Percentiles rank a stretch among this genome's conserved stretches.
phyloP scores from a whole-genome alignment of 2,888 invertebrate species.

The Drosophila aldrichi region DNA sequence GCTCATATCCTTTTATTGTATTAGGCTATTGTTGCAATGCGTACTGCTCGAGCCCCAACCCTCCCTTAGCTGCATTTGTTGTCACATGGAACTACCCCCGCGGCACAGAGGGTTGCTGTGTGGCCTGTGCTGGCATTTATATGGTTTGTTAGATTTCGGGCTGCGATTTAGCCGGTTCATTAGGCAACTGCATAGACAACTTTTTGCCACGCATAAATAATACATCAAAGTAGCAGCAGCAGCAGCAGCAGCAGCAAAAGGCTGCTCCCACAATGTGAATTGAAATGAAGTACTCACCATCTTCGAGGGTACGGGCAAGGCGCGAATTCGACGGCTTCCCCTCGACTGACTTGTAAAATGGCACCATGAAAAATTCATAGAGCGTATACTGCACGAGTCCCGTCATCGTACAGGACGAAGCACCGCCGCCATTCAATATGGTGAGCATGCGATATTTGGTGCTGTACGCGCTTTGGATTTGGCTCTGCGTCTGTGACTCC shows the following conservation, averaged over 20 bases:
- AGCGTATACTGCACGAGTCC: constrained; percentile 93
- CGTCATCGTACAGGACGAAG: constrained; percentile 91
- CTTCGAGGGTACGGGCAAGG: constrained; percentile 93
- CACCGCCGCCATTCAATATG: constrained; percentile 91
- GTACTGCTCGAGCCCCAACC: constrained; percentile 20
- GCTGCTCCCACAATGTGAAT: not conserved
- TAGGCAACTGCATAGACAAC: constrained; percentile 54
- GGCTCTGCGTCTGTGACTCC: constrained; percentile 26
- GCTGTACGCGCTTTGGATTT: constrained; percentile 50
- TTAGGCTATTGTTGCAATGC: constrained; percentile 76
- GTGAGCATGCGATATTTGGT: constrained; percentile 90
- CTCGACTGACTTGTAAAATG: constrained; percentile 95
- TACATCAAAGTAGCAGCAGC: constrained; percentile 52
- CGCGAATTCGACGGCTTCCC: constrained; percentile 95
- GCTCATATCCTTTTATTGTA: constrained; percentile 71
- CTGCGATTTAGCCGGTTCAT: constrained; percentile 66
- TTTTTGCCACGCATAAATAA: constrained; percentile 49
- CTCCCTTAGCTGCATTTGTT: constrained; percentile 56
- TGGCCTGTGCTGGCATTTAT: constrained; percentile 62
- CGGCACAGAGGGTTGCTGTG: constrained; percentile 14
- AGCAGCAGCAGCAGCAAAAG: constrained; percentile 5
- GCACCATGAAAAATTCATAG: constrained; percentile 97
- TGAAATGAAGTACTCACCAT: constrained; percentile 88
- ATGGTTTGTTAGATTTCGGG: constrained; percentile 60
- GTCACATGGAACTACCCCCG: constrained; percentile 52